Conservation (phyloP, 1,140 invertebrate species). For the Rhyacophila brunnea region DNA sequence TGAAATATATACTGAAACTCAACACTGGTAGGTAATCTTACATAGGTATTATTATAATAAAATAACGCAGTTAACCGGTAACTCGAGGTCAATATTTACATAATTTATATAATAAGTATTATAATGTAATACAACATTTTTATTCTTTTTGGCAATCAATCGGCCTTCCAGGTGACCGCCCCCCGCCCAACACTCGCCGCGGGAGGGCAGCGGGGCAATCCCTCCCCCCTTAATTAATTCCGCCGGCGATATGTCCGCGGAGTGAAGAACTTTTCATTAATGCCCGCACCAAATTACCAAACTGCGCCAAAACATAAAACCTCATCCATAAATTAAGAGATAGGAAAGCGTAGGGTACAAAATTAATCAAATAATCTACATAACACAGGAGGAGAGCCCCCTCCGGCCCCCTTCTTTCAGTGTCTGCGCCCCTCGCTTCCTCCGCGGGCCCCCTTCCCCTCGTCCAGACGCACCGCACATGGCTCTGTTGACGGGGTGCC, state of each 20-base stretch:
- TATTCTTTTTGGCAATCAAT: slow-evolving; percentile 19
- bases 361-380: slow-evolving; percentile 37
- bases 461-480: slow-evolving; percentile 11
- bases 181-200: background rate
- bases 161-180: background rate
- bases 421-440: background rate
- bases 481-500: slow-evolving; percentile 22
- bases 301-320: slow-evolving; percentile 36
- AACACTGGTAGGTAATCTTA: too few species aligned
- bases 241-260: slow-evolving; percentile 26
- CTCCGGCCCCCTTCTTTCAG: background rate
- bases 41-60: too few species aligned
- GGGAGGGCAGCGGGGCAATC: background rate
- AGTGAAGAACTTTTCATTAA: slow-evolving; percentile 35
- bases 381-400: slow-evolving; percentile 24
- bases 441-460: background rate
- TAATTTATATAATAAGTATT: too few species aligned
- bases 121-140: slow-evolving; percentile 1
- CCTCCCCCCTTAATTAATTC: slow-evolving; percentile 31
- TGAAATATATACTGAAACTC: too few species aligned
- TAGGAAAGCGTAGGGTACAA: slow-evolving; percentile 35
- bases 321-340: slow-evolving; percentile 38
- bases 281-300: slow-evolving; percentile 31
- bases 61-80: too few species aligned
- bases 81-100: too few species aligned